phyloP scores from a whole-genome alignment of 2,797 vertebrate genomes.

The Myotis pilosus region DNA sequence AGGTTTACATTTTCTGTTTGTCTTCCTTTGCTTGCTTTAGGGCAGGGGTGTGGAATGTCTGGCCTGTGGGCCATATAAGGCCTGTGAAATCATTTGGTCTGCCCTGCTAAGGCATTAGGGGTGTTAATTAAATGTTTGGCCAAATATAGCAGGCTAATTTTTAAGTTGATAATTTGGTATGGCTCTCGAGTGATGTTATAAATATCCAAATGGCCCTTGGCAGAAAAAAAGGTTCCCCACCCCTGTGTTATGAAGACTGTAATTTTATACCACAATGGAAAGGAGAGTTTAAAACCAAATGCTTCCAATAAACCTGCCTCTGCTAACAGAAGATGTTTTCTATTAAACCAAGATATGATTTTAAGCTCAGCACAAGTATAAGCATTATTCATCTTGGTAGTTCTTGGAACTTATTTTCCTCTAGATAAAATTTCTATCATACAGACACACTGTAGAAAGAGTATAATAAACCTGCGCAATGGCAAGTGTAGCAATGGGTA shows the following conservation, averaged over 20 bases:
- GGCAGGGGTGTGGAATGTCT: no score
- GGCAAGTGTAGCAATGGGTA: background rate
- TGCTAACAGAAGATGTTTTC: background rate
- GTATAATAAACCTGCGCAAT: background rate
- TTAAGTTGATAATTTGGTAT: no score
- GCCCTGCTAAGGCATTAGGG: no score
- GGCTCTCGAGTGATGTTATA: no score
- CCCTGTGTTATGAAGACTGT: background rate
- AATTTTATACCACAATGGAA: background rate
- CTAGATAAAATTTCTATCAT: background rate
- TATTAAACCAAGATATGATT: constrained; percentile 1
- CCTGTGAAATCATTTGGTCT: no score
- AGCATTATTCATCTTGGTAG: background rate
- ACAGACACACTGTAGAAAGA: background rate
- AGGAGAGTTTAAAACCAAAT: background rate
- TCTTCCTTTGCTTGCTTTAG: background rate
- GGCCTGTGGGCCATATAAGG: no score
- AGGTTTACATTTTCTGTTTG: background rate
- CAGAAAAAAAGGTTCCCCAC: no score
- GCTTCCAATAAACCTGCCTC: background rate
- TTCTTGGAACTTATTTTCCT: constrained; percentile 25
- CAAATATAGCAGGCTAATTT: no score
- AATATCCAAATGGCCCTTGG: no score
- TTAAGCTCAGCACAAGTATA: background rate
- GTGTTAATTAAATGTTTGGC: no score